Evolutionary conservation across 2,888 invertebrate species (phyloP).

Genomic region (Orthosia cruda): DNA sequence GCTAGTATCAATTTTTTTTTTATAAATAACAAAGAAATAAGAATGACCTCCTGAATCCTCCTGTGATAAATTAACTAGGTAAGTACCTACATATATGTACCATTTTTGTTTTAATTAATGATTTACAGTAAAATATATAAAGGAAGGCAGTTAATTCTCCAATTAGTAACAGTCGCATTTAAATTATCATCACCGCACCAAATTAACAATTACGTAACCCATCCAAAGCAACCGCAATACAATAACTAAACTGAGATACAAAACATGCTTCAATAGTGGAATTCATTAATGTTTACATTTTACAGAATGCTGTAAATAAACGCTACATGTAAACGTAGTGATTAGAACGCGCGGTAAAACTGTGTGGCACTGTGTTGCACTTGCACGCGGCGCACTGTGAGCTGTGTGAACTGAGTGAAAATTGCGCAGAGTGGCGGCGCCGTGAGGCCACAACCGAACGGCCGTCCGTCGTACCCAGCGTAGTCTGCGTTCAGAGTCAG

Average conservation of each 20-base stretch:
- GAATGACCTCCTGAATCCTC: too few species aligned
- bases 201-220: constrained; percentile 17
- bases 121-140: not conserved
- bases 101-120: not conserved
- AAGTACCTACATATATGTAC: too few species aligned
- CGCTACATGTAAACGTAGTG: constrained; percentile 53
- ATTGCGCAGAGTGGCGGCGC: constrained; percentile 88
- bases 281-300: constrained; percentile 55
- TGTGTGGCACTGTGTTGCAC: constrained; percentile 63
- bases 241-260: constrained; percentile 11
- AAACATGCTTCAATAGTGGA: constrained; percentile 32
- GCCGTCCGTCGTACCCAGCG: constrained; percentile 65
- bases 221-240: not conserved
- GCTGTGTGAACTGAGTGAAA: constrained; percentile 68
- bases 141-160: not conserved
- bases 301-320: constrained; percentile 60
- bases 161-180: constrained; percentile 9
- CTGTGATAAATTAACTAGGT: too few species aligned
- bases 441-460: constrained; percentile 73
- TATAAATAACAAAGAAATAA: too few species aligned
- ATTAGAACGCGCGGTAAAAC: constrained; percentile 64
- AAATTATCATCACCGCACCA: constrained; percentile 6
- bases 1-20: too few species aligned
- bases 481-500: constrained; percentile 78
- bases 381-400: constrained; percentile 64